phyloP scores from a whole-genome alignment of 2,797 vertebrate species.

The Carcharodon carcharias region DNA sequence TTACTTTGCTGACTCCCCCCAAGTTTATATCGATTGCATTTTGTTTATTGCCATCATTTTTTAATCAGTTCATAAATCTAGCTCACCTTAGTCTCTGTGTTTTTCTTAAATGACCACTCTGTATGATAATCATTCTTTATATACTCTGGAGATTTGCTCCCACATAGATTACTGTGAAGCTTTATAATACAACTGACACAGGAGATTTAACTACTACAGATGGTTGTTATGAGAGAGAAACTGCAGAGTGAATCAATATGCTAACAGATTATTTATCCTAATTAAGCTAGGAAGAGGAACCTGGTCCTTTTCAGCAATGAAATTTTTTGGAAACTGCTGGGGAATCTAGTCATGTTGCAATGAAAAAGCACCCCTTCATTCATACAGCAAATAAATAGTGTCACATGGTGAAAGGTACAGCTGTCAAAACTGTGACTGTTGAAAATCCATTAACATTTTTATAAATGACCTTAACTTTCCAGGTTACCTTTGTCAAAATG shows the following conservation, averaged over 20 bases:
- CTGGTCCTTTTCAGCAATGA: constrained; percentile 27
- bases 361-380: not conserved
- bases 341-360: not conserved
- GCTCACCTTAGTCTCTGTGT: constrained; percentile 17
- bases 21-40: constrained; percentile 30
- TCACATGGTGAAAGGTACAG: constrained; percentile 32
- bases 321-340: not conserved
- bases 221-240: constrained; percentile 32
- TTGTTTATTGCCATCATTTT: constrained; percentile 35
- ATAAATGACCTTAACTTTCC: constrained; percentile 37
- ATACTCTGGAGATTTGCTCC: constrained; percentile 33
- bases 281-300: not conserved
- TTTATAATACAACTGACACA: constrained; percentile 35
- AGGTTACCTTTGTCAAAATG: constrained; percentile 20
- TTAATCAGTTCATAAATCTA: constrained; percentile 36
- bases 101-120: constrained; percentile 33
- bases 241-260: constrained; percentile 30
- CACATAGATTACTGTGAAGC: constrained; percentile 26
- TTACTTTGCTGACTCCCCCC: constrained; percentile 1
- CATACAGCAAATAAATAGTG: not conserved
- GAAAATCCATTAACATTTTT: constrained; percentile 36
- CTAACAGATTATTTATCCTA: constrained; percentile 36
- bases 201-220: constrained; percentile 36
- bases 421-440: constrained; percentile 22
- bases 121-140: constrained; percentile 32